Evolutionary conservation across 2,888 invertebrate genomes (phyloP), one percentile per base, ranked within the genome.

Genomic region (Sicus ferrugineus): DNA sequence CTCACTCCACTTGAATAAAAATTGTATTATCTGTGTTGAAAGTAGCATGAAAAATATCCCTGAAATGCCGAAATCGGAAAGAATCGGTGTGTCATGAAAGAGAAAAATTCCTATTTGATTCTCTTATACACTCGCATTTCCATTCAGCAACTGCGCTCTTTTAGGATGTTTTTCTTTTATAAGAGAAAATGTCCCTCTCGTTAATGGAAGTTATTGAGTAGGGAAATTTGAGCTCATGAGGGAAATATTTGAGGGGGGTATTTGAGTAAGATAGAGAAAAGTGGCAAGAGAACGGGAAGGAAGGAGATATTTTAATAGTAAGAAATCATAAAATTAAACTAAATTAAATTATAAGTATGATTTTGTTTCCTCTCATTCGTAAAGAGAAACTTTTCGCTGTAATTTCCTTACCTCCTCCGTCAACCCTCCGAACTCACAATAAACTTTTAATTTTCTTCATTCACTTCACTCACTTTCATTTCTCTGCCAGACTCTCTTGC

Each of bases 121-220:
- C 65, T 66, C 65, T 66, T 66, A 66, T 66, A 66, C 38, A 26
- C 42, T n/a, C 1, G n/a, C n/a, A 16, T 38, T 56, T 66, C 65
- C 65, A 66, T 66, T 66, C 65, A 66, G 65, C 65, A 42, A 19
- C 14, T 11, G 1, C 28, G 34, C 54, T 31, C 30, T 46, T 14
- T 38, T 14, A 9, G 9, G 7, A 7, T 21, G 2, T 5, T 2
- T 19, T 19, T 52, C n/a, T n/a, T n/a, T 28, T 28, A 19, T n/a
- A 31, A 61, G 61, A 61, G 61, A 61, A 61, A 61, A 61, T 61
- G 3, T 61, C 38, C 38, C 61, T 42, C 3, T 30, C 28, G 7
- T 30, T 30, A 1, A 7, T 7, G 61, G 14, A 61, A 42, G 21
- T 21, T 59, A 26, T 23, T 28, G 14, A 54, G 14, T 54, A 16